Conservation (phyloP, 2,888 invertebrate genomes). For the Galerucella pusilla region DNA sequence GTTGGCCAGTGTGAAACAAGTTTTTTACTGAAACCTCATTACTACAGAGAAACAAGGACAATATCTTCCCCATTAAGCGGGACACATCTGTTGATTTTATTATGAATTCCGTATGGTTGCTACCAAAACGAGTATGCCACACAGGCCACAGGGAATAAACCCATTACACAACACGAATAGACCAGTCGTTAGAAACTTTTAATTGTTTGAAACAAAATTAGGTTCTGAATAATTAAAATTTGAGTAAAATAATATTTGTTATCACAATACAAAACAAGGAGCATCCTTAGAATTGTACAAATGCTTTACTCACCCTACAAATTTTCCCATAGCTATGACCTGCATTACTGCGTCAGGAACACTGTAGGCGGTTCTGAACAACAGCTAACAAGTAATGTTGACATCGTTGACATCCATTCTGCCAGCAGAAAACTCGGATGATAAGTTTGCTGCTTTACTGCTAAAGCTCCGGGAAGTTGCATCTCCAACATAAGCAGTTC, state of each 20-base stretch:
- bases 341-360: too few relatives aligned
- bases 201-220: not conserved
- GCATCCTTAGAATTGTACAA: too few relatives aligned
- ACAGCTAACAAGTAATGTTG: too few relatives aligned
- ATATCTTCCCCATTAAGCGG: constrained; percentile 28
- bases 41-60: constrained; percentile 15
- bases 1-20: not conserved
- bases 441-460: too few relatives aligned
- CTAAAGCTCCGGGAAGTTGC: too few relatives aligned
- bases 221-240: not conserved
- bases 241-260: not conserved
- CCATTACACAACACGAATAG: constrained; percentile 9
- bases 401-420: too few relatives aligned
- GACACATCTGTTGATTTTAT: constrained; percentile 34
- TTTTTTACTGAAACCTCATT: constrained; percentile 19
- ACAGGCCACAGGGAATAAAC: constrained; percentile 15
- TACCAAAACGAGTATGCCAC: constrained; percentile 18
- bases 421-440: too few relatives aligned
- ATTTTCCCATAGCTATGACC: too few relatives aligned
- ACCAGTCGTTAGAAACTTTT: not conserved
- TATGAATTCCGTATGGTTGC: constrained; percentile 26
- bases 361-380: too few relatives aligned
- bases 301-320: too few relatives aligned
- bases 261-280: not conserved
- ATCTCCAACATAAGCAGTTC: too few relatives aligned